Conservation (phyloP, 2,888 invertebrate genomes). For the Calliscelio sp. region DNA sequence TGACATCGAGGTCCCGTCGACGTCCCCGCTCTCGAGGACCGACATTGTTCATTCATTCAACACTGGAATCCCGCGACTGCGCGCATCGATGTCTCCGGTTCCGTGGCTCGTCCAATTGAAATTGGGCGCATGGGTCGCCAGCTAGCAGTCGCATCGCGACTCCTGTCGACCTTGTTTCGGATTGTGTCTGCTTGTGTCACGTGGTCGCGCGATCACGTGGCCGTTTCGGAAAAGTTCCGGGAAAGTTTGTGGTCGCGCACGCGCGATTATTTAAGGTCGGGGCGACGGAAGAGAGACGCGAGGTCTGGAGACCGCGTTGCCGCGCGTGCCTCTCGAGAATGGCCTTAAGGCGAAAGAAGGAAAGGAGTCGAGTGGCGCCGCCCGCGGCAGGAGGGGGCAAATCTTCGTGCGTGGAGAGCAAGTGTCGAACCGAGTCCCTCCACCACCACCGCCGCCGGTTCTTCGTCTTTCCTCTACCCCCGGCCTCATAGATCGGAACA, state of each 20-base stretch:
- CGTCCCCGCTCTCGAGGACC: conserved; percentile 80
- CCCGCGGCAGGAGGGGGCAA: conserved; percentile 84
- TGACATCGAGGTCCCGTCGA: conserved; percentile 83
- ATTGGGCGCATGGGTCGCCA: too few relatives aligned
- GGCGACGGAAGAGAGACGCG: conserved; percentile 74
- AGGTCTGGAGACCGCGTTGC: conserved; percentile 83
- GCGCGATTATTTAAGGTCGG: conserved; percentile 80
- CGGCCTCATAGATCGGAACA: too few relatives aligned
- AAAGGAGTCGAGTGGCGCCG: conserved; percentile 86
- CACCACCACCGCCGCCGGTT: conserved; percentile 78
- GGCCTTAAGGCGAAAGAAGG: conserved; percentile 87
- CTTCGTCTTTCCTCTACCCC: conserved; percentile 54
- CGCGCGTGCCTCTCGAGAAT: conserved; percentile 86
- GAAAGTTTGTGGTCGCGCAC: conserved; percentile 76
- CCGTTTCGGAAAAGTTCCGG: conserved; percentile 78
- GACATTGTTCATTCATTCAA: conserved; percentile 79
- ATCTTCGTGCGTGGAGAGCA: conserved; percentile 77
- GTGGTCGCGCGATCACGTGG: conserved; percentile 74
- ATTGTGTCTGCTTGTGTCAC: too few relatives aligned
- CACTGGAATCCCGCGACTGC: conserved; percentile 28
- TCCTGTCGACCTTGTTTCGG: conserved; percentile 69
- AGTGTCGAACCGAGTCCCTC: conserved; percentile 82
- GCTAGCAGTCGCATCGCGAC: too few relatives aligned
- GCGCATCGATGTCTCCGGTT: conserved; percentile 68
- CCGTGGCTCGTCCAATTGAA: too few relatives aligned